These are phyloP conservation scores for Papilio demoleus DNA, from an alignment of 2,888 invertebrate species.

Conservation along the genomic window DNA sequence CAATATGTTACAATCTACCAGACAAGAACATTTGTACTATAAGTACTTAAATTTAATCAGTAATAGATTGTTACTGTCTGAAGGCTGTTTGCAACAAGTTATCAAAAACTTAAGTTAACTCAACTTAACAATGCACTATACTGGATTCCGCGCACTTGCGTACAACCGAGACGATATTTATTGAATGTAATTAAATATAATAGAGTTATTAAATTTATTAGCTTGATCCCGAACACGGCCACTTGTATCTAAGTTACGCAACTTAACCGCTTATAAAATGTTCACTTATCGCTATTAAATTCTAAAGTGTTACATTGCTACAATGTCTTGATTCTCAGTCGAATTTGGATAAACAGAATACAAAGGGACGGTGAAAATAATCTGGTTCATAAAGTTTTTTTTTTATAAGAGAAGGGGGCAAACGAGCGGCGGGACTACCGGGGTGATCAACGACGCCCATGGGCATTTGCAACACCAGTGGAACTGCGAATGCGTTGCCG, in stretches of 20 bases:
- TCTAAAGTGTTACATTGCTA: slow-evolving; percentile 1
- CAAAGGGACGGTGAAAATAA: too few relatives aligned
- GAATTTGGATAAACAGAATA: too few relatives aligned
- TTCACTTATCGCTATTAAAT: slow-evolving; percentile 17
- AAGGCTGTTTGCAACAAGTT: slow-evolving; percentile 1
- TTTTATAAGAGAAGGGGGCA: too few relatives aligned
- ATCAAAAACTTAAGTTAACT: not conserved
- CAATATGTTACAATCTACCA: too few relatives aligned
- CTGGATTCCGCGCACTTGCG: slow-evolving; percentile 29
- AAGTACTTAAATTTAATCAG: not conserved
- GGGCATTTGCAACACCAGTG: too few relatives aligned
- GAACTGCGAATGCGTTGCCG: too few relatives aligned
- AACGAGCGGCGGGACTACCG: too few relatives aligned
- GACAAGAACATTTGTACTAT: not conserved
- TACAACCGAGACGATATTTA: slow-evolving; percentile 37
- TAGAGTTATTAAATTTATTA: slow-evolving; percentile 40
- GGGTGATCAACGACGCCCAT: too few relatives aligned
- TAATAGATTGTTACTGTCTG: not conserved
- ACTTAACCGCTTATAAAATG: slow-evolving; percentile 22
- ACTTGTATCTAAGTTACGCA: slow-evolving; percentile 27
- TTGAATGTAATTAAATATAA: slow-evolving; percentile 41
- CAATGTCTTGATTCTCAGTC: not conserved
- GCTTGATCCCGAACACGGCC: slow-evolving; percentile 16
- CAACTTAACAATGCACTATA: slow-evolving; percentile 20
- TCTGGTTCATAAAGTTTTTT: too few relatives aligned